Percentiles rank a stretch among this genome's conserved stretches.
These are phyloP conservation scores for Okapia johnstoni DNA, from an alignment of 2,113 vertebrate species.

Conservation along the genomic window DNA sequence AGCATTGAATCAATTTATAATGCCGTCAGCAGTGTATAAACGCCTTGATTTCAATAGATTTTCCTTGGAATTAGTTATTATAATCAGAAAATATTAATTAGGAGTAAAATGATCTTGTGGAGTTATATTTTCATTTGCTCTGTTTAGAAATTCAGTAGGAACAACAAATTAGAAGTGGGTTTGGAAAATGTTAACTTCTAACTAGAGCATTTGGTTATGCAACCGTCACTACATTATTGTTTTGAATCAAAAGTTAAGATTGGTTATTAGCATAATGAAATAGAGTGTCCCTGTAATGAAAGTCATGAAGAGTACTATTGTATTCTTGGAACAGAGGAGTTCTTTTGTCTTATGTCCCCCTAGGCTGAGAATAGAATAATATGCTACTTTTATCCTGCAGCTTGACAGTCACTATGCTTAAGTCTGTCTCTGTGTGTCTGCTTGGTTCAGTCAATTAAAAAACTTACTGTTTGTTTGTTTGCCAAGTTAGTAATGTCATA, in stretches of 20 bases:
- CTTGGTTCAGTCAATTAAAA: conserved; percentile 5
- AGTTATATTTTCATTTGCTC: conserved; percentile 28
- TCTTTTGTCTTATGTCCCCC: conserved; percentile 8
- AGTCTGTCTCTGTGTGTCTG: neutral
- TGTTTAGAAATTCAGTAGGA: neutral
- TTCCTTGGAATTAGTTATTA: neutral
- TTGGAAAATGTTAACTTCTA: conserved; percentile 4
- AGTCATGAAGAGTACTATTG: conserved; percentile 1
- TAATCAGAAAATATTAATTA: neutral
- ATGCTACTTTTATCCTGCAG: conserved; percentile 30
- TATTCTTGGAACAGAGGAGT: conserved; percentile 19
- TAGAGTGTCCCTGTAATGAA: conserved; percentile 33
- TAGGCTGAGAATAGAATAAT: conserved; percentile 28
- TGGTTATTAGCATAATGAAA: conserved; percentile 40
- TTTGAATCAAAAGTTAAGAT: conserved; percentile 49
- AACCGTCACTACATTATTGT: neutral
- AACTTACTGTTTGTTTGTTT: conserved; percentile 36
- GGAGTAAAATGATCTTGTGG: neutral
- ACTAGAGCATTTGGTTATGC: neutral
- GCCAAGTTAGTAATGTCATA: neutral
- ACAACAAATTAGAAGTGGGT: neutral
- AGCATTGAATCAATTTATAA: neutral
- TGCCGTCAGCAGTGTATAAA: neutral
- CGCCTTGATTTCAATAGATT: neutral
- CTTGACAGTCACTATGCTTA: conserved; percentile 18